These are phyloP conservation scores for Euzetes globulus DNA, from an alignment of 2,888 invertebrate species.

Conservation along the genomic window DNA sequence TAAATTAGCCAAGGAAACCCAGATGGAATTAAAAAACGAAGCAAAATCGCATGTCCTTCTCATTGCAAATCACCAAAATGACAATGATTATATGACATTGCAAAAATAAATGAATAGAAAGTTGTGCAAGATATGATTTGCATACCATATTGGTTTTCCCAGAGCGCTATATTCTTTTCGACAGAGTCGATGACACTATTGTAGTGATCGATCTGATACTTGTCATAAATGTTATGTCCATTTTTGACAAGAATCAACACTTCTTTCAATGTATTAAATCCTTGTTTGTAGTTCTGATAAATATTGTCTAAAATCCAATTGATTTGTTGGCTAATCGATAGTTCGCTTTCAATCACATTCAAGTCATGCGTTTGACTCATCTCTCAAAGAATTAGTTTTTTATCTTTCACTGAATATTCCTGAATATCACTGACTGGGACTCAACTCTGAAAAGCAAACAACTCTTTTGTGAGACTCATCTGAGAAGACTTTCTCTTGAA, in stretches of 20 bases:
- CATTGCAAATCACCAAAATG: too few species aligned
- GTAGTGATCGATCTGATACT: constrained; percentile 18
- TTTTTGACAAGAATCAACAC: neutral
- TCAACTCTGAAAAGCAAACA: neutral
- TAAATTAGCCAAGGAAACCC: too few species aligned
- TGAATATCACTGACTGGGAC: neutral
- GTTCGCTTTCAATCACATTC: constrained; percentile 19
- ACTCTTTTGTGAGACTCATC: neutral
- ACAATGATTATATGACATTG: neutral
- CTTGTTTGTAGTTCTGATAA: constrained; percentile 27
- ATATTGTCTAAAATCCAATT: constrained; percentile 30
- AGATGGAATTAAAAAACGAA: too few species aligned
- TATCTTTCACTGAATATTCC: neutral
- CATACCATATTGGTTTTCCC: constrained; percentile 28
- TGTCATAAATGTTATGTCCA: constrained; percentile 13
- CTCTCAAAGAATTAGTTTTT: neutral
- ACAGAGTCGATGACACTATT: neutral
- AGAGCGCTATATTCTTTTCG: constrained; percentile 26
- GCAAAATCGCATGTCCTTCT: too few species aligned
- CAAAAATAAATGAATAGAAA: neutral
- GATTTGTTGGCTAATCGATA: constrained; percentile 24
- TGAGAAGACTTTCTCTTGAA: neutral
- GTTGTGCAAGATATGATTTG: neutral
- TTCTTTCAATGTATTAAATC: constrained; percentile 22
- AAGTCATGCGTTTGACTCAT: constrained; percentile 1